Evolutionary conservation across 2,797 vertebrate genomes (phyloP).

Genomic region (Xyrichtys novacula): DNA sequence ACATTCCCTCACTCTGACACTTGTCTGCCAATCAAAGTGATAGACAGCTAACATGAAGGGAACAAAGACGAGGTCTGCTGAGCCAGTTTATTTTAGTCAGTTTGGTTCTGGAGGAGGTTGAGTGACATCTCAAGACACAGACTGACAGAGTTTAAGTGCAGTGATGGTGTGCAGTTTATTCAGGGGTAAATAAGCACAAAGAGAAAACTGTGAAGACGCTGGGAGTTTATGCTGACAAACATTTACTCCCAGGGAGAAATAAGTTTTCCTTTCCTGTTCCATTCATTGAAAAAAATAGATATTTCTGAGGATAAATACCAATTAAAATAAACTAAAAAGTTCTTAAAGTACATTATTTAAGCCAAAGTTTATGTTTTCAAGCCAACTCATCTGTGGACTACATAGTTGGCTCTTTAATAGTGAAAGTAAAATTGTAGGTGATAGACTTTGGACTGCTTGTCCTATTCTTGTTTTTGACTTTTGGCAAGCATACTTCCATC

Average conservation of each 20-base stretch:
- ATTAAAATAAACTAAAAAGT: no score
- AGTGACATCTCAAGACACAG: conserved; percentile 58
- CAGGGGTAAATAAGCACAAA: conserved; percentile 30
- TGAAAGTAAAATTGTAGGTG: no score
- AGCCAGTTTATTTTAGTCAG: conserved; percentile 71
- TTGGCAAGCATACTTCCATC: no score
- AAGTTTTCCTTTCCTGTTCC: no score
- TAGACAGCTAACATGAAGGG: conserved; percentile 78
- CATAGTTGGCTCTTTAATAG: no score
- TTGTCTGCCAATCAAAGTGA: conserved; percentile 88
- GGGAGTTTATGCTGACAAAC: conserved; percentile 13
- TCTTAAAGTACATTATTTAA: no score
- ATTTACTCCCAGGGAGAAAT: neutral
- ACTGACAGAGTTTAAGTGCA: conserved; percentile 33
- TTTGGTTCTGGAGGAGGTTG: conserved; percentile 60
- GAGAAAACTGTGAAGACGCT: conserved; percentile 19
- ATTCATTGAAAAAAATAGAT: no score
- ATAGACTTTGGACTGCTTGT: no score
- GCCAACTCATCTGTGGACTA: no score
- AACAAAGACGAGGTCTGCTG: conserved; percentile 65
- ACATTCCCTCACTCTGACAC: conserved; percentile 83
- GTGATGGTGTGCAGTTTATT: conserved; percentile 37
- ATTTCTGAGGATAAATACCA: no score
- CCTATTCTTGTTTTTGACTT: no score
- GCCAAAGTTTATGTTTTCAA: no score